Conservation (phyloP, 2,113 vertebrate genomes). For the Symphodus melops region DNA sequence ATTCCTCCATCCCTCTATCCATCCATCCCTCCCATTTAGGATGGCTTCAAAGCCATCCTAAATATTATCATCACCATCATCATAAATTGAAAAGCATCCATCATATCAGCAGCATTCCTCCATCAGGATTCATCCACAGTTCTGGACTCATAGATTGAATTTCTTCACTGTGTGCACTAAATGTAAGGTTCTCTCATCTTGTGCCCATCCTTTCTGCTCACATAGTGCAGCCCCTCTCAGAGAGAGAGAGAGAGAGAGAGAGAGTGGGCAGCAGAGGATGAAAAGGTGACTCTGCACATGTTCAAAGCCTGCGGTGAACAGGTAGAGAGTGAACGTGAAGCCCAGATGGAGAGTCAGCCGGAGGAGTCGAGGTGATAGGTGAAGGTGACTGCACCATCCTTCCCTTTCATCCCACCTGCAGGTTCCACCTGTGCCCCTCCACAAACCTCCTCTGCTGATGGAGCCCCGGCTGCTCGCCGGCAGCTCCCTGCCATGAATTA, state of each 20-base stretch:
- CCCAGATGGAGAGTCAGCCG: slow-evolving; percentile 30
- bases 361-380: slow-evolving; percentile 34
- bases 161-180: too few species aligned
- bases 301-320: neutral
- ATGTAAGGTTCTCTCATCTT: too few species aligned
- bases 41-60: too few species aligned
- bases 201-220: neutral
- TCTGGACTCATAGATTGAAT: too few species aligned
- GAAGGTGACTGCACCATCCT: slow-evolving; percentile 64
- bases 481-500: slow-evolving; percentile 66
- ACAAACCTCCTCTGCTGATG: slow-evolving; percentile 58
- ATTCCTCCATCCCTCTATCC: too few species aligned
- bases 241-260: neutral
- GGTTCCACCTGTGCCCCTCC: slow-evolving; percentile 63
- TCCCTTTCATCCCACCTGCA: slow-evolving; percentile 61
- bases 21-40: too few species aligned
- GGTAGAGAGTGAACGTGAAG: slow-evolving; percentile 10
- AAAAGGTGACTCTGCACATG: slow-evolving; percentile 24
- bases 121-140: too few species aligned
- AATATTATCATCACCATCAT: too few species aligned
- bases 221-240: neutral
- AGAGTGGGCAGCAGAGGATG: slow-evolving; percentile 13
- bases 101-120: too few species aligned
- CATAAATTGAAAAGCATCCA: too few species aligned
- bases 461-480: slow-evolving; percentile 46